Base-by-base conservation (phyloP, 2,888 invertebrate genomes). In the Drosophila parthenogenetica region DNA sequence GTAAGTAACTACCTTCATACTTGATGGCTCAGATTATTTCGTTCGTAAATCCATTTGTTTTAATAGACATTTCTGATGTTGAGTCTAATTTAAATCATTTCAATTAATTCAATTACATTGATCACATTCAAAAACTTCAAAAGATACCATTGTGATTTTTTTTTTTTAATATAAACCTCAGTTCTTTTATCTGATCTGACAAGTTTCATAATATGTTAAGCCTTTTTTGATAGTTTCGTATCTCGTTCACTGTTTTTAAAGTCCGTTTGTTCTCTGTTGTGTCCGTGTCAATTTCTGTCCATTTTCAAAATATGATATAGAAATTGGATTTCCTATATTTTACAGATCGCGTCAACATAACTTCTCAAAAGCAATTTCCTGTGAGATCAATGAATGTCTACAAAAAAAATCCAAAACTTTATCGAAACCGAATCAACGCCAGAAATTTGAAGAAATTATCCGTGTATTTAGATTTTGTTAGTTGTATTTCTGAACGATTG, bases 1-100 rank as follows among this genome's bases (percentile, higher is more conserved):
- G 94, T 94, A 88, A 93, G 93, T 91, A 57, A 13, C 7, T 25
- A 25, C 5, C 22, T 22, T 5, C 4, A 5, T 22, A 22, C 22
- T 22, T 22, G 2, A 22, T 22, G 0, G 0, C 22, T 22, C 3
- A 1, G 22, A 4, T 22, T 0, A 5, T 0, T 22, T 22, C 25
- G 25, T 25, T 7, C 25, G 5, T 25, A 8, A 7, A 25, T 25
- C 4, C 7, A 25, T 25, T 0, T 25, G 25, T 25, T 25, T 25
- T 25, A 7, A 35, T 25, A 16, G 22, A 49, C 10, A 2, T 46
- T 61, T 32, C 2, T 10, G 14, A 13, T 10, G 7, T 11, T 35
- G 2, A 11, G 35, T 46, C 42, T 16, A n/a, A 14, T 2, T 32
- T 45, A 14, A 17, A 32, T 40, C 11, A 43, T 58, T 50, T 5